phyloP scores from a whole-genome alignment of 2,113 vertebrate species.

The Alosa alosa region DNA sequence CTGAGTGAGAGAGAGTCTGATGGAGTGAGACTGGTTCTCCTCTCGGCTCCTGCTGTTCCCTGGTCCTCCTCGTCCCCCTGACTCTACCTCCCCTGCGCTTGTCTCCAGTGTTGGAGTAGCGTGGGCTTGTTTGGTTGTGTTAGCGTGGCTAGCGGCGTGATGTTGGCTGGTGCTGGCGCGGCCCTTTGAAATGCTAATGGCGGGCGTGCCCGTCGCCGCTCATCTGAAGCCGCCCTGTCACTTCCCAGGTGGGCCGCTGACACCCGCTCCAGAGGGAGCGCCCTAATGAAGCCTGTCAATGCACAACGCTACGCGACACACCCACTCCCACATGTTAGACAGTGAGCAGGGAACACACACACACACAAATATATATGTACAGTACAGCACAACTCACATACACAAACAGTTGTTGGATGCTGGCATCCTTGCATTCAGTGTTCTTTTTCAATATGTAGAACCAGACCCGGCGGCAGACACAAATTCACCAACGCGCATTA shows the following conservation, averaged over 20 bases:
- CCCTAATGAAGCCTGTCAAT: constrained; percentile 55
- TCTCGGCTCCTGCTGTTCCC: not conserved
- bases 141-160: not conserved
- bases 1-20: too few relatives aligned
- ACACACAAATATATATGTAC: not conserved
- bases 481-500: too few relatives aligned
- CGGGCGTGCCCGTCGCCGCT: constrained; percentile 67
- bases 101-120: not conserved
- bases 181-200: constrained; percentile 72
- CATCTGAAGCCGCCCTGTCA: constrained; percentile 71
- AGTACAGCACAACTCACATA: not conserved
- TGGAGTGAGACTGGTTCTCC: too few relatives aligned
- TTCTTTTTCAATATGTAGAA: not conserved
- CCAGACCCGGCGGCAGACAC: too few relatives aligned
- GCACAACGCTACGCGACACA: constrained; percentile 53
- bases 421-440: not conserved
- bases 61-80: not conserved
- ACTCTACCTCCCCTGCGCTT: not conserved
- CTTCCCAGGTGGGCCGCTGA: constrained; percentile 69
- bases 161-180: not conserved
- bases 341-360: constrained; percentile 40
- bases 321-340: constrained; percentile 54
- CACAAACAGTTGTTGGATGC: not conserved
- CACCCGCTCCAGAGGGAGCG: constrained; percentile 62
- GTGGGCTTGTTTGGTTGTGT: not conserved